Conservation (phyloP, 2,888 invertebrate species). For the Hirtodrosophila duncani region DNA sequence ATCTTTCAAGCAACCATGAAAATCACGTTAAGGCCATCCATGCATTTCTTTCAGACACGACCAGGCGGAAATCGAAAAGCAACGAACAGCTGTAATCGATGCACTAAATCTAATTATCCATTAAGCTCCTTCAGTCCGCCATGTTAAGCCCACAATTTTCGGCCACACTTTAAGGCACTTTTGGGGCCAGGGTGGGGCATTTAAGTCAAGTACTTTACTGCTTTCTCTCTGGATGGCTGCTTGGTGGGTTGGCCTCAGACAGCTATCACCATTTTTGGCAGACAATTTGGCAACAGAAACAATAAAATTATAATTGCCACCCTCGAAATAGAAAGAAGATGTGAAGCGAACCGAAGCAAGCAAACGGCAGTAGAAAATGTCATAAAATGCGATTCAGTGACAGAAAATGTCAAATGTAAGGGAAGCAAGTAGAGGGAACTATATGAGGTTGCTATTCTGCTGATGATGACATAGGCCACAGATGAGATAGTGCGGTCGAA, state of each 20-base stretch:
- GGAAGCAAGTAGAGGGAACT: neutral
- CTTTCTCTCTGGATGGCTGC: too few relatives aligned
- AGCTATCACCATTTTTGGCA: conserved; percentile 54
- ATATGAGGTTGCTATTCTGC: conserved; percentile 20
- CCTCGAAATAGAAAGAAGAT: conserved; percentile 21
- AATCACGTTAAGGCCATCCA: too few relatives aligned
- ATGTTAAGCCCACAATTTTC: neutral
- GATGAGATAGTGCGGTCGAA: conserved; percentile 15
- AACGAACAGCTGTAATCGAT: conserved; percentile 15
- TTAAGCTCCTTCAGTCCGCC: conserved; percentile 2
- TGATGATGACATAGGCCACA: neutral
- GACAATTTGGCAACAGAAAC: conserved; percentile 62
- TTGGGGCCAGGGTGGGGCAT: conserved; percentile 10
- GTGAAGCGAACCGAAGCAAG: conserved; percentile 13
- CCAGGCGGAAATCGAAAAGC: too few relatives aligned
- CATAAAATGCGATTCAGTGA: conserved; percentile 4
- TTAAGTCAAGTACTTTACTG: conserved; percentile 35
- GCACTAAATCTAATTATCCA: conserved; percentile 36
- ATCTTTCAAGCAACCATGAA: too few relatives aligned
- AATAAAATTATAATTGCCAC: conserved; percentile 64
- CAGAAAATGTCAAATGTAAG: conserved; percentile 10
- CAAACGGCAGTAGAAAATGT: conserved; percentile 1
- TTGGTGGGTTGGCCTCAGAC: too few relatives aligned
- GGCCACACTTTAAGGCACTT: conserved; percentile 10
- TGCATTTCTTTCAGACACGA: too few relatives aligned